These are phyloP conservation scores for Hippotragus niger DNA, from an alignment of 2,113 vertebrate genomes.

Conservation along the genomic window DNA sequence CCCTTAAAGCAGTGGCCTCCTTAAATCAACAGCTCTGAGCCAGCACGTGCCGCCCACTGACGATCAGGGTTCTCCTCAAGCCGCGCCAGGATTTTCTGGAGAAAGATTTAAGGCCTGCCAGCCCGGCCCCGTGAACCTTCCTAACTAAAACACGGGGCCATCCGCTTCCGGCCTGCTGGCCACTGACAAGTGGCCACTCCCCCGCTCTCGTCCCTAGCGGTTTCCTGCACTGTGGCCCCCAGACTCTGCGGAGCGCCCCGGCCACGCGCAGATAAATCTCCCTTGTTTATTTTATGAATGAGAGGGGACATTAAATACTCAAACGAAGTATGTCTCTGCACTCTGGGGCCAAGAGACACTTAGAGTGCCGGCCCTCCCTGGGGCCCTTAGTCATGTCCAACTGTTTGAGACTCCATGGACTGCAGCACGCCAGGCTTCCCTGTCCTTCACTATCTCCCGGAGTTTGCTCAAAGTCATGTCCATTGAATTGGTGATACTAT, in stretches of 20 bases:
- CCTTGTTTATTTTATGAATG: constrained; percentile 79
- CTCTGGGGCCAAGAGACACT: constrained; percentile 72
- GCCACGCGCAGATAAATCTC: constrained; percentile 73
- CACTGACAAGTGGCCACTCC: constrained; percentile 78
- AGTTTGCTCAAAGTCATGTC: background rate
- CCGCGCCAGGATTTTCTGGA: constrained; percentile 75
- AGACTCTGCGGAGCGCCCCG: constrained; percentile 66
- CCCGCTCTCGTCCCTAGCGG: constrained; percentile 79
- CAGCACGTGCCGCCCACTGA: constrained; percentile 41
- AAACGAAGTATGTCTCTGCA: constrained; percentile 69
- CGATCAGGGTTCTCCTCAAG: background rate
- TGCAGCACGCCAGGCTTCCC: background rate
- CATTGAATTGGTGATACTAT: background rate
- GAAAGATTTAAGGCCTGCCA: constrained; percentile 79
- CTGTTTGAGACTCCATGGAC: background rate
- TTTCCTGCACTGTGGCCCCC: constrained; percentile 69
- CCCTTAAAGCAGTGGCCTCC: constrained; percentile 25
- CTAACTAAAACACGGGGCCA: constrained; percentile 60
- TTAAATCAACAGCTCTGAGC: constrained; percentile 75
- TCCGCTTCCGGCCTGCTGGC: constrained; percentile 80
- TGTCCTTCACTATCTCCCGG: background rate
- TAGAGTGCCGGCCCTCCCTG: constrained; percentile 63
- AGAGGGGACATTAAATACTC: constrained; percentile 78
- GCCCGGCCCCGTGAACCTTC: constrained; percentile 74
- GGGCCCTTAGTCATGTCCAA: background rate